phyloP scores from a whole-genome alignment of 92 coral and sea anemone species.

The Porites cylindrica region DNA sequence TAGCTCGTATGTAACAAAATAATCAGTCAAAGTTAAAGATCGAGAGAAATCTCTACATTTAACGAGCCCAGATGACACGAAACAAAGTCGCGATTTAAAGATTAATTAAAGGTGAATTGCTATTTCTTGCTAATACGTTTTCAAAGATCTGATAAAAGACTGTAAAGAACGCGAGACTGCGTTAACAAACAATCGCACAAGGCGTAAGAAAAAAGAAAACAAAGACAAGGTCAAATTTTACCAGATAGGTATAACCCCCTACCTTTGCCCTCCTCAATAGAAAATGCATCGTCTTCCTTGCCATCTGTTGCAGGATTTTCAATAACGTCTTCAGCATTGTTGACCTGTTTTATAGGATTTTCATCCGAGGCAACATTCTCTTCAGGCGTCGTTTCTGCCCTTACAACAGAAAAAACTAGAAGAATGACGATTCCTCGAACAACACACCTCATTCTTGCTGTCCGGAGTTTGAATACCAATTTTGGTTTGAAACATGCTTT shows the following conservation, averaged over 20 bases:
- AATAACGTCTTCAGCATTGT: neutral
- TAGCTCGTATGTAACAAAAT: too few relatives aligned
- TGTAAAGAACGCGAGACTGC: too few relatives aligned
- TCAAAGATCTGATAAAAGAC: too few relatives aligned
- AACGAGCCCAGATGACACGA: too few relatives aligned
- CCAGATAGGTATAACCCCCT: neutral
- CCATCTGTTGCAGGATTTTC: neutral
- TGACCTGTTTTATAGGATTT: neutral
- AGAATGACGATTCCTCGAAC: constrained; percentile 5
- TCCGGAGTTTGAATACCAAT: neutral
- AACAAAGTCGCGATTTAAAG: too few relatives aligned
- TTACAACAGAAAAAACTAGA: constrained; percentile 1
- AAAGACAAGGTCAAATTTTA: neutral
- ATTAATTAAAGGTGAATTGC: too few relatives aligned
- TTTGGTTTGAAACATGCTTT: neutral
- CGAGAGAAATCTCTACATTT: too few relatives aligned
- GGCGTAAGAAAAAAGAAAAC: neutral
- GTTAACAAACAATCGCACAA: too few relatives aligned
- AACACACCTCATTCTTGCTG: neutral
- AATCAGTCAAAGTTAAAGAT: too few relatives aligned
- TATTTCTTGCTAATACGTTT: too few relatives aligned
- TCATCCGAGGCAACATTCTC: neutral
- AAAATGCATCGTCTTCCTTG: neutral
- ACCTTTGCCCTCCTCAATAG: neutral
- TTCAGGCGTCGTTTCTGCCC: neutral